Conservation (phyloP, 2,113 vertebrate genomes). For the Lates calcarifer region DNA sequence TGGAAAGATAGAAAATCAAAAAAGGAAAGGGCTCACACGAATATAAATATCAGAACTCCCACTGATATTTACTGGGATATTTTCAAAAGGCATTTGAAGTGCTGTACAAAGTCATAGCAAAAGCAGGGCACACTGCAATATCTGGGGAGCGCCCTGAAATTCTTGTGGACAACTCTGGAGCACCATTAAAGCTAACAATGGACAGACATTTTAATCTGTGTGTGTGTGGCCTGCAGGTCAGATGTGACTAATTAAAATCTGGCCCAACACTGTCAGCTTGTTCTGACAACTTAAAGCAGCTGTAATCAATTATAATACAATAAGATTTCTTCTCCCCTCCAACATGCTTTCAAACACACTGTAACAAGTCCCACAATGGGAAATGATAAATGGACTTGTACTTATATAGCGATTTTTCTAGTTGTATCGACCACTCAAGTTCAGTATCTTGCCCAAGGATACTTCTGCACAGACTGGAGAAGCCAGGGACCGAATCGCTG, state of each 20-base stretch:
- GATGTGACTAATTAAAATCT: not conserved
- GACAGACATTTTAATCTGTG: not conserved
- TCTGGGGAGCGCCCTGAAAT: conserved; percentile 1
- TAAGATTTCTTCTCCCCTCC: not conserved
- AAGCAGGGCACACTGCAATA: conserved; percentile 17
- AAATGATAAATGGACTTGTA: too few relatives aligned
- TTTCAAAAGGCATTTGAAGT: conserved; percentile 49
- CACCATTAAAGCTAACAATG: not conserved
- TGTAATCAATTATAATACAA: conserved; percentile 12
- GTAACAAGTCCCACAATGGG: conserved; percentile 14
- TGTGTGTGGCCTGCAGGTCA: not conserved
- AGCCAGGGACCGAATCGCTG: too few relatives aligned
- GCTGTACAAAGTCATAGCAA: conserved; percentile 25
- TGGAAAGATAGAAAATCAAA: conserved; percentile 1
- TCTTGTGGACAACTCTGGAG: conserved; percentile 4
- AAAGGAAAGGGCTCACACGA: not conserved
- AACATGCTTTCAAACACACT: not conserved
- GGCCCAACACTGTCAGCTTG: not conserved
- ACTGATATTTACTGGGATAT: too few relatives aligned
- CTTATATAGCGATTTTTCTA: too few relatives aligned
- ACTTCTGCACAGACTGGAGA: too few relatives aligned
- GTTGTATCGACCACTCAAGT: too few relatives aligned
- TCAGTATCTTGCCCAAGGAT: too few relatives aligned
- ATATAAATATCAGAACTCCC: conserved; percentile 31
- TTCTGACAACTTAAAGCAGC: conserved; percentile 18